Conservation (phyloP, 2,113 vertebrate species). For the Okapia johnstoni region DNA sequence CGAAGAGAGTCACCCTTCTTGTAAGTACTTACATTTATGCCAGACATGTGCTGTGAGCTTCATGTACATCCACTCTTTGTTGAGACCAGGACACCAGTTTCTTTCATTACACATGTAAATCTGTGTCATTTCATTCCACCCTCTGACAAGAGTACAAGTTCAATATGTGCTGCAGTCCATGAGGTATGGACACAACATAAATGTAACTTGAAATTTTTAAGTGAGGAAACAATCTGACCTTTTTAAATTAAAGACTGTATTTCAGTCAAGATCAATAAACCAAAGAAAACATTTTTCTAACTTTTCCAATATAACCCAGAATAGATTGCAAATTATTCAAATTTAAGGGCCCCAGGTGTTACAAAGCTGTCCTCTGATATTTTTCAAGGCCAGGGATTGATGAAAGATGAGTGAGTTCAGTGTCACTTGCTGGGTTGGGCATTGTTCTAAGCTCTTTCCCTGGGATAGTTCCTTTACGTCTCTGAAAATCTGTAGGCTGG, state of each 20-base stretch:
- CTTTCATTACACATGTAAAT: neutral
- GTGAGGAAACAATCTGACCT: neutral
- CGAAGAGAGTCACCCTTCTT: constrained; percentile 2
- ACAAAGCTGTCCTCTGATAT: neutral
- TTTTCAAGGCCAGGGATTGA: neutral
- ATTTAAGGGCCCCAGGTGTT: neutral
- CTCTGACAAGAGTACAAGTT: neutral
- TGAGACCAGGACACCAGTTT: neutral
- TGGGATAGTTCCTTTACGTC: accelerated
- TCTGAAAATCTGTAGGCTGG: neutral
- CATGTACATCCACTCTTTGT: too few relatives aligned
- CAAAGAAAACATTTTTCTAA: neutral
- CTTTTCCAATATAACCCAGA: neutral
- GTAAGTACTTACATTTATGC: constrained; percentile 3
- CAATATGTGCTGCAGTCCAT: too few relatives aligned
- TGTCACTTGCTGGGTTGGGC: accelerated
- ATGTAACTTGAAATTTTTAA: neutral
- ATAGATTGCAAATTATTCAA: neutral
- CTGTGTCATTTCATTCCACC: accelerated
- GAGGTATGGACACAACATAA: neutral
- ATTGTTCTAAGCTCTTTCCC: too few relatives aligned
- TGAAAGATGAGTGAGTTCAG: too few relatives aligned
- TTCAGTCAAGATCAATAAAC: neutral
- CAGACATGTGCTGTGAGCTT: neutral
- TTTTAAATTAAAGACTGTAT: neutral